Base-by-base conservation (phyloP, 2,113 vertebrate genomes). In the Riparia riparia region DNA sequence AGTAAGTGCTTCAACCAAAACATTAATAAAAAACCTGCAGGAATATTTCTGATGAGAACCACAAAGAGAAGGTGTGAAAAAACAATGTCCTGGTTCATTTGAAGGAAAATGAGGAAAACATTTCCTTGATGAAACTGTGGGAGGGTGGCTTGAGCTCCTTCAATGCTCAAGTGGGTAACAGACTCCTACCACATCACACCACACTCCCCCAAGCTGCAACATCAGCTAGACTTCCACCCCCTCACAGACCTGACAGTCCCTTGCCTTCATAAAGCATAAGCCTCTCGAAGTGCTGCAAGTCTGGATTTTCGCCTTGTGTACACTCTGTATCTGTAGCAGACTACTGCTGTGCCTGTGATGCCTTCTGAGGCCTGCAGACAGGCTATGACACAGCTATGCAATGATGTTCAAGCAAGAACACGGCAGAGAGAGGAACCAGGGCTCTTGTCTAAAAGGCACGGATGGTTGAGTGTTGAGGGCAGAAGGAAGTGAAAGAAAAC, bases 51-150 rank as follows among this genome's bases (percentile, higher is more conserved):
- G 50, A 71, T 11, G 49, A 86, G 64, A 89, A 68, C 5, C 19
- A 84, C 21, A 69, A 76, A 49, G 3, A 60, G 42, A 74, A 68
- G 14, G 60, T 63, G 44, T 45, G 31, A 66, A 71, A 80, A 29
- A 73, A n/a, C 45, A 26, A 14, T 6, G 34, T 78, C 47, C 44
- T 71, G 7, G 17, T 37, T 87, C 14, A 19, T 14, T 58, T 68
- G 37, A 41, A 53, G 47, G 34, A 72, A 21, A 51, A 17, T 10
- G 37, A 91, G n/a, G 31, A 87, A 73, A 93, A 56, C 6, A 45
- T 37, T 60, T 87, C 53, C 65, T 79, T n/a, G 37, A 61, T 64
- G 70, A 79, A 94, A 76, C 49, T 32, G 71, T 77, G n/a, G 41
- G 70, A 89, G 20, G 13, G 15, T 32, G 66, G 44, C 49, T 79